phyloP scores from a whole-genome alignment of 1,140 invertebrate species.

The Drosophila micromelanica region DNA sequence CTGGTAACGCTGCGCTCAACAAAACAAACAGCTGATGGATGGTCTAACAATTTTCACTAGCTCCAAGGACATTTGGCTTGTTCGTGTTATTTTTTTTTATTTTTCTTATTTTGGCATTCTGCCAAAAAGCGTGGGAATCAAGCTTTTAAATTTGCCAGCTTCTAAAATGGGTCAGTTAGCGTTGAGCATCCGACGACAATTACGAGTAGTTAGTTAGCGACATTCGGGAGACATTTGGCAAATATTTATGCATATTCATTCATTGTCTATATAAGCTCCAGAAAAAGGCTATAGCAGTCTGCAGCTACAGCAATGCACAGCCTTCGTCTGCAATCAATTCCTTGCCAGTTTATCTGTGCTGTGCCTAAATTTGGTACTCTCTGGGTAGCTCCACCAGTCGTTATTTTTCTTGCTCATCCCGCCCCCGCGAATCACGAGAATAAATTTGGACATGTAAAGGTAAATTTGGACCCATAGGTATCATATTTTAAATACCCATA shows the following conservation, averaged over 20 bases:
- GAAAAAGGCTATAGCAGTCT: neutral
- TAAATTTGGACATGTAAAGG: no score
- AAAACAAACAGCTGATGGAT: slow-evolving; percentile 60
- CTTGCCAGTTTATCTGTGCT: slow-evolving; percentile 7
- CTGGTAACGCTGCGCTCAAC: slow-evolving; percentile 46
- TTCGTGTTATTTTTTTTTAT: slow-evolving; percentile 13
- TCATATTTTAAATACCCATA: no score
- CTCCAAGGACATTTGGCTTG: slow-evolving; percentile 55
- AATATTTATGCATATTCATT: slow-evolving; percentile 47
- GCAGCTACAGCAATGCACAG: neutral
- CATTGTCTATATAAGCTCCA: slow-evolving; percentile 2
- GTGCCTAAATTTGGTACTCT: no score
- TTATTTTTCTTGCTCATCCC: no score
- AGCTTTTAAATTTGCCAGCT: slow-evolving; percentile 16
- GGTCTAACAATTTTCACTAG: slow-evolving; percentile 54
- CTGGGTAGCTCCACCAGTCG: no score
- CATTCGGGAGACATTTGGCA: slow-evolving; percentile 20
- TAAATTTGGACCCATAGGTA: no score
- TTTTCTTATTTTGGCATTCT: slow-evolving; percentile 20
- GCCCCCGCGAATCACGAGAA: no score
- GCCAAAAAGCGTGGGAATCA: slow-evolving; percentile 42
- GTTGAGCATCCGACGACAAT: slow-evolving; percentile 13
- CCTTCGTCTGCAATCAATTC: slow-evolving; percentile 35
- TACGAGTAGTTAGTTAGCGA: slow-evolving; percentile 31
- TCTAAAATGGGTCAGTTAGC: slow-evolving; percentile 48